Base-by-base conservation (phyloP, 2,888 invertebrate species). In the Drosophila lutescens region DNA sequence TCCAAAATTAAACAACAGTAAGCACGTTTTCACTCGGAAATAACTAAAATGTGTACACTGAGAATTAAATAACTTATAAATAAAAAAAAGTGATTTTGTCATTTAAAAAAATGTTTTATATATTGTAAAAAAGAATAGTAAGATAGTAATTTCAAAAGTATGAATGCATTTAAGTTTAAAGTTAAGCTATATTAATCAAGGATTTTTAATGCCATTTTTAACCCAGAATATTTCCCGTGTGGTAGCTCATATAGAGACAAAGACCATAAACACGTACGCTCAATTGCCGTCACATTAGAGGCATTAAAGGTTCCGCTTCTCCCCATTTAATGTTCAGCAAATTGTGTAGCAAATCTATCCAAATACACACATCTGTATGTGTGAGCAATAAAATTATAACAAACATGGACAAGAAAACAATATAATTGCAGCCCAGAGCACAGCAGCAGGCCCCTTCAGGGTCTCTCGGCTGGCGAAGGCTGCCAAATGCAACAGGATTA, bases 231-330 rank as follows among this genome's bases (percentile, higher is more conserved):
- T n/a, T 12, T 8, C 15, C 17, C 5, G 32, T 47, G 38, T 17
- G 17, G 20, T 9, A 17, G 30, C 8, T 12, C 6, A 23, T 23
- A 44, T 23, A 44, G 44, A 43, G 17, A 20, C 17, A 17, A 2
- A 44, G 43, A 20, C 67, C 66, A 68, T 79, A 78, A 74, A 62
- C 81, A 81, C 78, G 82, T 81, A 72, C 69, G 60, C 43, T 49
- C 49, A 77, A 77, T 77, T 81, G 71, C 71, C 70, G 70, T 66
- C 68, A 80, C 75, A 80, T 81, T 77, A 74, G 65, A 83, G 56
- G 55, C 68, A 70, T 74, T 59, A 55, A 58, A 46, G n/a, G 41
- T 26, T 55, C 15, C 13, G 38, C 9, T 15, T 15, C 30, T 15
- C 30, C 13, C 17, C 58, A 49, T 38, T 34, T 51, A 43, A 36